Base-by-base conservation (phyloP, 2,113 vertebrate species). In the Orthochromis malagaraziensis region DNA sequence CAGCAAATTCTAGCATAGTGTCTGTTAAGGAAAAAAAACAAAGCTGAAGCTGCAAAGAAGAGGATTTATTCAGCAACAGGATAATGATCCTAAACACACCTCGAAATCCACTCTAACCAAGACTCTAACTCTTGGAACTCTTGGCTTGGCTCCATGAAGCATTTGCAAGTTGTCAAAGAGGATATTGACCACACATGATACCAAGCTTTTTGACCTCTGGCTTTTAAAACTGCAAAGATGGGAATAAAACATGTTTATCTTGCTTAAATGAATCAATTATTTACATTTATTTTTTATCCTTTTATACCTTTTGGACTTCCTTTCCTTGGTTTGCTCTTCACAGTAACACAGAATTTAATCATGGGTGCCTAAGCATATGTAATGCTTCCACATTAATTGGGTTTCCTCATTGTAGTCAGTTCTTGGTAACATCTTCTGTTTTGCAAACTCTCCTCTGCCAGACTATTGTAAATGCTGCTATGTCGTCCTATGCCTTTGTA, bases 401-500 rank as follows among this genome's bases (percentile, higher is more conserved):
- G 2, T 16, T 75, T 88, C 49, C 47, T 88, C n/a, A 33, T 70
- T 80, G 19, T 49, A 79, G 13, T 79, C 73, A 19, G 16, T 87
- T 86, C 58, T 79, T 81, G 40, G 29, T 83, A 68, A 85, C 79
- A 55, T 49, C 65, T 49, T 19, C 2, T 91, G 63, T 89, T 94
- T 88, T 84, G 77, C 77, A 77, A 83, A 65, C 81, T 80, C 40
- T 75, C 35, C 55, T 82, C 83, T 81, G 19, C 21, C 83, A 84
- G 81, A 87, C 82, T 51, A 89, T 91, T 92, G 88, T 87, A 90
- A 90, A 91, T 81, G 83, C 79, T 79, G 87, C 70, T 89, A 88
- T 93, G 89, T 91, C 35, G 85, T 90, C 90, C 57, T 75, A 86
- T 73, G 6, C 65, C 84, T 73, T 91, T 89, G 11, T 81, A 87